These are phyloP conservation scores for Oscheius sp. DNA, from an alignment of 2,888 invertebrate species.

Conservation along the genomic window DNA sequence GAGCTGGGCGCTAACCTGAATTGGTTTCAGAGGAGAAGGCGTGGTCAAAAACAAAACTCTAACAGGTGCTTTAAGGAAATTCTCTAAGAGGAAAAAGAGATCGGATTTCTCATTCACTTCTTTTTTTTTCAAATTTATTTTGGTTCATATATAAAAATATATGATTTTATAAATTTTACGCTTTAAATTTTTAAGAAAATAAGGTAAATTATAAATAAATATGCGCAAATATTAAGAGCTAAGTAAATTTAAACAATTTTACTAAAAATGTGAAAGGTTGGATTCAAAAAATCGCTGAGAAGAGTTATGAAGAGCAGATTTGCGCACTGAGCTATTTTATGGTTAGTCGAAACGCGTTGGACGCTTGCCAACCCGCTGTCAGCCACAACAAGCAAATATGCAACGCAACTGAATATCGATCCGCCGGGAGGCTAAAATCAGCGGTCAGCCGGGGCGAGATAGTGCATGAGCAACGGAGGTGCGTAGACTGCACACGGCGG, in stretches of 20 bases:
- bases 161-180: neutral
- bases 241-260: too few species aligned
- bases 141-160: too few species aligned
- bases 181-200: neutral
- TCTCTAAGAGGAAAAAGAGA: too few species aligned
- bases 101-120: too few species aligned
- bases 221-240: too few species aligned
- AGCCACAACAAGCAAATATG: conserved; percentile 33
- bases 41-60: too few species aligned
- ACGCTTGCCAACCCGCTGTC: conserved; percentile 28
- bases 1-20: conserved; percentile 4
- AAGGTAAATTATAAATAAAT: neutral
- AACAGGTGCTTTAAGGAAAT: too few species aligned
- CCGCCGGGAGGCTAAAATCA: conserved; percentile 29
- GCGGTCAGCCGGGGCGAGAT: conserved; percentile 26
- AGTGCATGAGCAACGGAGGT: conserved; percentile 23
- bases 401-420: conserved; percentile 32
- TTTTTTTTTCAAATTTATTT: too few species aligned
- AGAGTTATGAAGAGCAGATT: conserved; percentile 14
- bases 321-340: conserved; percentile 24
- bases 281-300: too few species aligned
- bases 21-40: conserved; percentile 7
- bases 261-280: too few species aligned
- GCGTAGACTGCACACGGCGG: conserved; percentile 12
- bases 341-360: conserved; percentile 26